Conservation (phyloP, 2,888 invertebrate genomes). For the Ypsolopha sequella region DNA sequence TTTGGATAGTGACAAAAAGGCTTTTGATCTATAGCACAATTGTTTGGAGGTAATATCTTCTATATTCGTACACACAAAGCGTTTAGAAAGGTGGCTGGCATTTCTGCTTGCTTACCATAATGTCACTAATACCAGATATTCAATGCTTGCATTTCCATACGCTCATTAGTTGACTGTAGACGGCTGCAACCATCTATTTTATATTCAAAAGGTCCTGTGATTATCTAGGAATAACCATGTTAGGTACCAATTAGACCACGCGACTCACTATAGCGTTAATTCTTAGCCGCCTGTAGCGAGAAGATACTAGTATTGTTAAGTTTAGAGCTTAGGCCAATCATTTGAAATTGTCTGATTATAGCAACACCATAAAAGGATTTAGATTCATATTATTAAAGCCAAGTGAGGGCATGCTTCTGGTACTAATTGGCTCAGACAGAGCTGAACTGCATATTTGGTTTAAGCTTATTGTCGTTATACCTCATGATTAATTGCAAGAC, state of each 20-base stretch:
- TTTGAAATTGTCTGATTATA: slow-evolving; percentile 55
- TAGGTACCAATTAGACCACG: slow-evolving; percentile 51
- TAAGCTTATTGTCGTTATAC: too few relatives aligned
- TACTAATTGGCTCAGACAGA: slow-evolving; percentile 39
- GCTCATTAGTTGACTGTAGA: background rate
- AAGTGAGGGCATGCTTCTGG: slow-evolving; percentile 32
- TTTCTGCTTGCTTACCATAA: too few relatives aligned
- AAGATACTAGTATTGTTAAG: slow-evolving; percentile 48
- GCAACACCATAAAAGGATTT: slow-evolving; percentile 34
- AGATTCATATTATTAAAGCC: slow-evolving; percentile 32
- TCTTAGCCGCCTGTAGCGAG: slow-evolving; percentile 25
- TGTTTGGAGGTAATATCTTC: background rate
- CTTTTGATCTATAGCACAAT: background rate
- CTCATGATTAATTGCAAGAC: too few relatives aligned
- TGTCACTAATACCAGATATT: too few relatives aligned
- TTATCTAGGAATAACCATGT: slow-evolving; percentile 29
- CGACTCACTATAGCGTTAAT: slow-evolving; percentile 35
- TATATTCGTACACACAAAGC: background rate
- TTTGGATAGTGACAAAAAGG: slow-evolving; percentile 21
- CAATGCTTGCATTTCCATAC: background rate
- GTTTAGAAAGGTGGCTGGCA: background rate
- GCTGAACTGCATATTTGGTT: background rate
- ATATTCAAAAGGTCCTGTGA: slow-evolving; percentile 2
- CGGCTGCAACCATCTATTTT: background rate
- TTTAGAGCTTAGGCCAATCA: slow-evolving; percentile 48